Conservation (phyloP, 2,113 vertebrate species). For the Damaliscus lunatus region DNA sequence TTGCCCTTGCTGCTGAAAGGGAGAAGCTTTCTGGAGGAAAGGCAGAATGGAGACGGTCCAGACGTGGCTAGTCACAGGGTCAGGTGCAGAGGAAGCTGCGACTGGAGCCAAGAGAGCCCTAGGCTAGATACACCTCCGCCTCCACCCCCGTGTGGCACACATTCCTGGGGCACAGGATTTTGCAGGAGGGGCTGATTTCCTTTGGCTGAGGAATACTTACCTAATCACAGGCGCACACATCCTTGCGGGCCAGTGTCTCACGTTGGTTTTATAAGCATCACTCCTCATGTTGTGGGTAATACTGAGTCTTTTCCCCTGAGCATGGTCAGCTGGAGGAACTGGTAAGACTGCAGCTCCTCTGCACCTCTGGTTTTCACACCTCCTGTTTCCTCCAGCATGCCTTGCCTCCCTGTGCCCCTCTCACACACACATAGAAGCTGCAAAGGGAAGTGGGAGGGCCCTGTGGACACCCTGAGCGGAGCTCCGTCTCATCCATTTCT, state of each 20-base stretch:
- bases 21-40: neutral
- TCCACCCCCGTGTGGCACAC: accelerated
- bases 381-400: neutral
- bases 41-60: neutral
- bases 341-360: neutral
- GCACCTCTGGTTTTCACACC: neutral
- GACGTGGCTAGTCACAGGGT: neutral
- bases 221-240: neutral
- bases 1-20: neutral
- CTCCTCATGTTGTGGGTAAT: neutral
- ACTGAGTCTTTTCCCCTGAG: neutral
- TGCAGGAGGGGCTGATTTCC: too few relatives aligned
- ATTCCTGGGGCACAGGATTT: neutral
- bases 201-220: too few relatives aligned
- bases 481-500: neutral
- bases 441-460: neutral
- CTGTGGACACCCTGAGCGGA: neutral
- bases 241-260: neutral
- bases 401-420: neutral
- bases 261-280: neutral
- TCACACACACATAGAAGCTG: neutral
- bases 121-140: neutral
- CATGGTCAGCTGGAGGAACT: neutral
- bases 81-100: neutral
- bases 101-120: neutral